Evolutionary conservation across 2,797 vertebrate genomes (phyloP), one percentile per base, ranked within the genome.

Genomic region (Xenopus petersii): DNA sequence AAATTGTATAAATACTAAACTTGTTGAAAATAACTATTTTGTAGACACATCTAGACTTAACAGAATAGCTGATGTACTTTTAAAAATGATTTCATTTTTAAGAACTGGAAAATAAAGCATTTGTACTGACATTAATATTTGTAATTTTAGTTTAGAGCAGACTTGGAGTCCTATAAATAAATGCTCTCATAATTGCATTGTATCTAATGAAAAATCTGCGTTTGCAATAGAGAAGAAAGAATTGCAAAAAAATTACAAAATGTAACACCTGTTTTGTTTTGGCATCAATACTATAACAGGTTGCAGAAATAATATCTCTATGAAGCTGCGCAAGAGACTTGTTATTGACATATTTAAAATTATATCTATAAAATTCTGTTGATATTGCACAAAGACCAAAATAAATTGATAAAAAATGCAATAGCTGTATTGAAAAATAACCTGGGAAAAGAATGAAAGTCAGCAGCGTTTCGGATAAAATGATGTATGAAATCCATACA

Each of bases 271-370:
- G 58, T 26, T 60, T 26, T 6, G 1, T 17, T 60, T 60, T 60
- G 58, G 58, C 58, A 60, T 60, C 21, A 60, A 26, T 46, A 16
- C 36, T 48, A 48, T 30, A 71, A 15, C 58, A 71, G 69, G 59
- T 30, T 71, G 69, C 42, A 62, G 56, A 48, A 21, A 60, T 70
- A 60, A 70, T 61, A 21, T 21, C 26, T 48, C 58, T 47, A 60
- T 24, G 42, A 30, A 12, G 33, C 17, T n/a, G 21, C 58, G 26
- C 21, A 62, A 26, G 26, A 48, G 16, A 61, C 69, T 71, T 17
- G 13, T 62, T 61, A 61, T 16, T 24, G 17, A 21, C 21, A 61
- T 62, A 48, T 48, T 30, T 15, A 12, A 42, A 42, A 42, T 6
- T 42, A 42, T 42, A 54, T 67, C 54, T 54, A 54, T 16, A 54